phyloP scores from a whole-genome alignment of 2,797 vertebrate species.

The Spheniscus humboldti region DNA sequence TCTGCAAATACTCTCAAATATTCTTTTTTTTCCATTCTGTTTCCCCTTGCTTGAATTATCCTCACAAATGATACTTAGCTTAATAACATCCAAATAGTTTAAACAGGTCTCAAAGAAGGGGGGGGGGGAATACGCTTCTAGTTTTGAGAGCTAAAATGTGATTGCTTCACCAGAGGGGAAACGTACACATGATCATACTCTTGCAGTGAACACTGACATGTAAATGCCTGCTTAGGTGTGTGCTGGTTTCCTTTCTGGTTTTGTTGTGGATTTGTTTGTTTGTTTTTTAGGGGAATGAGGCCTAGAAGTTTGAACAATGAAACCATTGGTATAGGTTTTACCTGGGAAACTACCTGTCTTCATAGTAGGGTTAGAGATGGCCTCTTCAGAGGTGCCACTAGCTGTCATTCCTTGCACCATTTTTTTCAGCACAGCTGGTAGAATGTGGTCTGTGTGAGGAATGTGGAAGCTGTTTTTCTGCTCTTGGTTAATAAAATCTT shows the following conservation, averaged over 20 bases:
- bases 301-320: not conserved
- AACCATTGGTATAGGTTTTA: not conserved
- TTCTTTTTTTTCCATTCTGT: not conserved
- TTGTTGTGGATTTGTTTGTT: not conserved
- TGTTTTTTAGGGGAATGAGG: not conserved
- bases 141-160: not conserved
- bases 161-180: not conserved
- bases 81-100: not conserved
- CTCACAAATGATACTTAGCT: not conserved
- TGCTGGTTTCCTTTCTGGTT: not conserved
- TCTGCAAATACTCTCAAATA: not conserved
- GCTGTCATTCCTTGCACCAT: not conserved
- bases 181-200: not conserved
- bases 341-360: not conserved
- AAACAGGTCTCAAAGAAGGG: not conserved
- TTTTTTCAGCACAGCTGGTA: not conserved
- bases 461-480: not conserved
- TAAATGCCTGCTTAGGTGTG: not conserved
- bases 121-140: not conserved
- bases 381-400: not conserved
- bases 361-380: not conserved
- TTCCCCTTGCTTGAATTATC: not conserved
- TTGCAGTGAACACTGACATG: not conserved
- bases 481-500: not conserved
- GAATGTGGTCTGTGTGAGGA: not conserved